Evolutionary conservation across 2,797 vertebrate species (phyloP).

Genomic region (Crenuchus spilurus): DNA sequence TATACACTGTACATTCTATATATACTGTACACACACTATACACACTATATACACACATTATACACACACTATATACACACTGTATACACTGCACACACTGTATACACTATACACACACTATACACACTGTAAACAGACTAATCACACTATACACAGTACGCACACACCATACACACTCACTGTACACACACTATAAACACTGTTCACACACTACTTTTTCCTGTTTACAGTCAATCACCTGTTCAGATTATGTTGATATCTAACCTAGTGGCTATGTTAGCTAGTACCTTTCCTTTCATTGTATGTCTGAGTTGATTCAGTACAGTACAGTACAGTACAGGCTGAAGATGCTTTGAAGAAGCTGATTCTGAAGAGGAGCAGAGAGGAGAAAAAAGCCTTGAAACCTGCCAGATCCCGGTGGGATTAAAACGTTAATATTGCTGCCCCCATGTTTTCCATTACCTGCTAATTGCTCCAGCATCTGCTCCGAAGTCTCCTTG

Average conservation of each 20-base stretch:
- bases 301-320: not conserved
- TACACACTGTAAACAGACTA: too few species aligned
- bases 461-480: conserved; percentile 81
- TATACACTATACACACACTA: too few species aligned
- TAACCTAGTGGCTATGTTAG: not conserved
- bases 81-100: too few species aligned
- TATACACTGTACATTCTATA: too few species aligned
- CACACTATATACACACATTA: too few species aligned
- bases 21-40: too few species aligned
- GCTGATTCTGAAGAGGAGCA: conserved; percentile 16
- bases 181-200: too few species aligned
- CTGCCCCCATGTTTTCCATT: conserved; percentile 79
- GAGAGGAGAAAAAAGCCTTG: conserved; percentile 59
- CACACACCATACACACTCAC: too few species aligned
- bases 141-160: too few species aligned
- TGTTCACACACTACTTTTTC: too few species aligned
- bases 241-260: not conserved
- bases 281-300: not conserved
- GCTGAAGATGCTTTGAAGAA: conserved; percentile 5
- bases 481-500: conserved; percentile 80
- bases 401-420: conserved; percentile 70
- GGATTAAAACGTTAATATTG: conserved; percentile 80
- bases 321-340: not conserved
- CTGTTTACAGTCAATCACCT: not conserved
- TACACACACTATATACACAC: too few species aligned